Conservation (phyloP, 2,113 vertebrate genomes). For the Cyrtonyx montezumae region DNA sequence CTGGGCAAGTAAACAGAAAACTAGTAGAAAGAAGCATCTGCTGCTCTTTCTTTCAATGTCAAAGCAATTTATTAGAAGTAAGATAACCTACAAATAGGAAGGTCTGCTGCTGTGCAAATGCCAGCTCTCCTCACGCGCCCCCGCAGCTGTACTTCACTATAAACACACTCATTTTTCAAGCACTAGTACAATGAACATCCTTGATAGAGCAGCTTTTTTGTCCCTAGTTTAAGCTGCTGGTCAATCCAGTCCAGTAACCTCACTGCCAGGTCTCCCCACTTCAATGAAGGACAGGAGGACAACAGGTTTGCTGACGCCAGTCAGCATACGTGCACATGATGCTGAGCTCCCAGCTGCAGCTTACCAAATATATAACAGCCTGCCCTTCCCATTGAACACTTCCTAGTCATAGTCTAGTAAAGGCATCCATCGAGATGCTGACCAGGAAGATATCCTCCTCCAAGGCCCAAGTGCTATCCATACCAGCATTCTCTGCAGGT, state of each 20-base stretch:
- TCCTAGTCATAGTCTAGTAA: neutral
- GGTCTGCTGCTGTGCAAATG: neutral
- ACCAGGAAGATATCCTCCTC: neutral
- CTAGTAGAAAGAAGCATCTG: neutral
- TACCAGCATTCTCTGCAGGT: fast-evolving
- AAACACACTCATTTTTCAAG: neutral
- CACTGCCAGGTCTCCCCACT: neutral
- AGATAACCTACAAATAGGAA: neutral
- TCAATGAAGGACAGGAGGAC: fast-evolving
- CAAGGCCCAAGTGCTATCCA: neutral
- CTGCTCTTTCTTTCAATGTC: neutral
- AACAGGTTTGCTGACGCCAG: neutral
- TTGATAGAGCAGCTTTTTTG: neutral
- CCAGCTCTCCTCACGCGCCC: neutral
- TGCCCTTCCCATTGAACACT: neutral
- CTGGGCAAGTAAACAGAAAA: neutral
- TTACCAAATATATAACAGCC: fast-evolving
- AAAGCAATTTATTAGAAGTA: neutral
- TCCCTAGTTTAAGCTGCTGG: neutral
- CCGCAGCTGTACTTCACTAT: neutral
- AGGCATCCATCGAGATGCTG: neutral
- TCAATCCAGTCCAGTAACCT: neutral
- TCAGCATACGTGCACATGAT: fast-evolving
- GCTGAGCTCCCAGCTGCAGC: neutral
- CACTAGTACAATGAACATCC: fast-evolving